phyloP scores from a whole-genome alignment of 2,797 vertebrate species.

The Rhabdomys pumilio region DNA sequence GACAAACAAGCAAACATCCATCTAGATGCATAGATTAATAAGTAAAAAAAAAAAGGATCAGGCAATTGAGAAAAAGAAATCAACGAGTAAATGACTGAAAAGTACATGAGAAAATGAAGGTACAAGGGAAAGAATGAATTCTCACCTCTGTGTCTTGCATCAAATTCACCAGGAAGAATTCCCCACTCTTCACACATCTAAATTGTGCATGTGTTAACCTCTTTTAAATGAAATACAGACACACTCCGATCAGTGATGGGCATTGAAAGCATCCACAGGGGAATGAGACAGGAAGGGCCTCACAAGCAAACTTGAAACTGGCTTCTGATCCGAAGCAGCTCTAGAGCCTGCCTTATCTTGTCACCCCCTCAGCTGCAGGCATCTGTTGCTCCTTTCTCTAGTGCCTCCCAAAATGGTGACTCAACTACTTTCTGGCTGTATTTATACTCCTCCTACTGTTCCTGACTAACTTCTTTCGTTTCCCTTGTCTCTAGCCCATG shows the following conservation, averaged over 20 bases:
- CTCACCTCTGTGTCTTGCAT: slow-evolving; percentile 28
- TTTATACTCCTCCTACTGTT: slow-evolving; percentile 77
- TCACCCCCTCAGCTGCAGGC: slow-evolving; percentile 76
- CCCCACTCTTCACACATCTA: slow-evolving; percentile 30
- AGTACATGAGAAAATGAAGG: slow-evolving; percentile 23
- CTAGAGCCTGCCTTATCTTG: slow-evolving; percentile 71
- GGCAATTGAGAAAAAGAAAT: slow-evolving; percentile 35
- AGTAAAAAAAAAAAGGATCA: slow-evolving; percentile 42
- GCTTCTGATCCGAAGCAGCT: slow-evolving; percentile 77
- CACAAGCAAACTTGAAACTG: slow-evolving; percentile 72
- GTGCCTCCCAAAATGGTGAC: slow-evolving; percentile 78
- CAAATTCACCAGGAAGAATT: slow-evolving; percentile 57
- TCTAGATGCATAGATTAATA: background rate
- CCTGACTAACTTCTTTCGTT: slow-evolving; percentile 67
- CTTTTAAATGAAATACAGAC: slow-evolving; percentile 65
- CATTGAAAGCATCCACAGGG: slow-evolving; percentile 69
- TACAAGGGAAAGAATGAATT: slow-evolving; percentile 36
- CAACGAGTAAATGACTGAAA: slow-evolving; percentile 19
- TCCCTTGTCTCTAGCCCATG: slow-evolving; percentile 27
- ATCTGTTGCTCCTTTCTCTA: slow-evolving; percentile 80
- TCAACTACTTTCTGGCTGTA: slow-evolving; percentile 79
- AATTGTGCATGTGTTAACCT: slow-evolving; percentile 44
- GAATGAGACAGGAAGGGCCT: slow-evolving; percentile 74
- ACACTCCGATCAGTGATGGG: slow-evolving; percentile 54
- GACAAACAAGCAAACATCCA: slow-evolving; percentile 33